These are phyloP conservation scores for Xiphophorus couchianus DNA, from an alignment of 2,113 vertebrate species.

Conservation along the genomic window DNA sequence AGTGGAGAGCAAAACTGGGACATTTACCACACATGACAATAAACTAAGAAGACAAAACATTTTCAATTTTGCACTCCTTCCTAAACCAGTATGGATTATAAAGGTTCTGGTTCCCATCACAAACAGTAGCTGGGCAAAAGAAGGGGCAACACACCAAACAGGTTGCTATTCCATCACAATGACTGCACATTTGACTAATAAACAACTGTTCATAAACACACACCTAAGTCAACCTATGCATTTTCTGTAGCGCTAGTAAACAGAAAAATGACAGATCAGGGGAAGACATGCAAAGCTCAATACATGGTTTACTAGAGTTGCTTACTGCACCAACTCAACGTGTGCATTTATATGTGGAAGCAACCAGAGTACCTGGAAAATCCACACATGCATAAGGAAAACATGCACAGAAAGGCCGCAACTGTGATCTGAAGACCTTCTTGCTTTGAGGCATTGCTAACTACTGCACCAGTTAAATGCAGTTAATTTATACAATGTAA, in stretches of 20 bases:
- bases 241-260: not conserved
- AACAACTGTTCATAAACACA: not conserved
- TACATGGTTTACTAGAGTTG: not conserved
- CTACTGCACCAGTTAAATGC: not conserved
- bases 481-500: not conserved
- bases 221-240: not conserved
- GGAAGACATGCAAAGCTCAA: not conserved
- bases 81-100: not conserved
- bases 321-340: not conserved
- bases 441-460: not conserved
- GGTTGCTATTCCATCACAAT: not conserved
- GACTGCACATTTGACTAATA: not conserved
- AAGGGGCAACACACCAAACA: not conserved
- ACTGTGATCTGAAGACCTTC: not conserved
- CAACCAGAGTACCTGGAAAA: not conserved
- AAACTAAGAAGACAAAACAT: not conserved
- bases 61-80: not conserved
- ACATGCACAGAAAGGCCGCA: not conserved
- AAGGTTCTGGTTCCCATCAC: not conserved
- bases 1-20: not conserved
- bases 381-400: not conserved
- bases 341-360: not conserved
- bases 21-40: not conserved
- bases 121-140: not conserved
- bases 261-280: not conserved